phyloP scores from a whole-genome alignment of 1,140 invertebrate genomes.

The Rhizoglyphus robini region DNA sequence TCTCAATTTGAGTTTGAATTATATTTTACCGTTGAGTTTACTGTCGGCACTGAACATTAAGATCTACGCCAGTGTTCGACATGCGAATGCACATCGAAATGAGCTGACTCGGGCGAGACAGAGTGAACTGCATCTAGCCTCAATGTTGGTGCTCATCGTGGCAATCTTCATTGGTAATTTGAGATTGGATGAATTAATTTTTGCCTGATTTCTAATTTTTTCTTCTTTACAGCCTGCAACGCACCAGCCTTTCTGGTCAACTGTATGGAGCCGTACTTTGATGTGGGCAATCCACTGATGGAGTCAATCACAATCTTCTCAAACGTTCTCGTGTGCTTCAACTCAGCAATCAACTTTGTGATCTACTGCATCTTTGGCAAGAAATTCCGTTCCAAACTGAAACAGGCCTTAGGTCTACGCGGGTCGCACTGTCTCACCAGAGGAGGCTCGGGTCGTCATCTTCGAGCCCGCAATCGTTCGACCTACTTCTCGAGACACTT shows the following conservation, averaged over 20 bases:
- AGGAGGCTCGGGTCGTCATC: neutral
- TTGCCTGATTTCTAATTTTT: neutral
- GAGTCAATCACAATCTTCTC: constrained; percentile 25
- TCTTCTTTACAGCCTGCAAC: constrained; percentile 66
- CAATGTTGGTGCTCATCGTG: constrained; percentile 85
- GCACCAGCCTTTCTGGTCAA: constrained; percentile 76
- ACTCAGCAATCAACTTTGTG: constrained; percentile 91
- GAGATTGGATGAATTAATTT: neutral
- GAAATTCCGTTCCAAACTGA: constrained; percentile 56
- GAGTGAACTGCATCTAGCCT: constrained; percentile 72
- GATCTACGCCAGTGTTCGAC: constrained; percentile 52
- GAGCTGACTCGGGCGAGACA: constrained; percentile 57
- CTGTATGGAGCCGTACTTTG: constrained; percentile 51
- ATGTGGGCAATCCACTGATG: constrained; percentile 22
- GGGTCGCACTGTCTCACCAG: neutral
- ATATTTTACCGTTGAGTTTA: constrained; percentile 69
- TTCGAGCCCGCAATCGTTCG: no score
- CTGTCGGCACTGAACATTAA: constrained; percentile 72
- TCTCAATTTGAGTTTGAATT: constrained; percentile 81
- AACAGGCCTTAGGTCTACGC: neutral
- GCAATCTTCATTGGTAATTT: constrained; percentile 33
- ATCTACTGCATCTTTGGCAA: constrained; percentile 94
- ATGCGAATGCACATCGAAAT: constrained; percentile 65
- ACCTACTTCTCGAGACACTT: no score
- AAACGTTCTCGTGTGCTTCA: constrained; percentile 87